phyloP scores from a whole-genome alignment of 2,888 invertebrate species.

The Eilema sororculum region DNA sequence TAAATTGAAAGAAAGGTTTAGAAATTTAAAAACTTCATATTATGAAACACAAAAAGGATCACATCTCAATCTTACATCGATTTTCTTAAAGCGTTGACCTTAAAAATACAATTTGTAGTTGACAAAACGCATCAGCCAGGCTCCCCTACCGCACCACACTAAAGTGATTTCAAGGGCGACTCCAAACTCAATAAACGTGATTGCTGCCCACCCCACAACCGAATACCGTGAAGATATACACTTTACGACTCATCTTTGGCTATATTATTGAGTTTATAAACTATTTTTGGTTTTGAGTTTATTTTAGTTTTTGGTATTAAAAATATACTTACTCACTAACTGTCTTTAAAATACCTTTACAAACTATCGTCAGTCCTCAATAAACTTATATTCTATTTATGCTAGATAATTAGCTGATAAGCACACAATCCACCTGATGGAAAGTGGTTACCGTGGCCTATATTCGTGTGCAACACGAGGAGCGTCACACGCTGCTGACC shows the following conservation, averaged over 20 bases:
- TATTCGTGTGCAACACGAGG: too few species aligned
- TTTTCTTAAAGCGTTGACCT: constrained; percentile 23
- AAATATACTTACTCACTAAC: too few species aligned
- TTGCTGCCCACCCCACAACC: constrained; percentile 55
- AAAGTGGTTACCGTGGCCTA: too few species aligned
- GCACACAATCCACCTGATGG: too few species aligned
- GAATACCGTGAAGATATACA: constrained; percentile 40
- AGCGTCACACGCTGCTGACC: too few species aligned
- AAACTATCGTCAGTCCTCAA: too few species aligned
- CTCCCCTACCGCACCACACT: constrained; percentile 44
- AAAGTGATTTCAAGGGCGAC: constrained; percentile 64
- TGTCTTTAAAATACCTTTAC: too few species aligned
- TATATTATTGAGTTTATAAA: constrained; percentile 24
- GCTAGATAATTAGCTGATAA: too few species aligned
- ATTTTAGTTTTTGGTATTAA: background rate
- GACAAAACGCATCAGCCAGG: constrained; percentile 20
- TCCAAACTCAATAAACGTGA: constrained; percentile 62
- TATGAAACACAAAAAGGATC: background rate
- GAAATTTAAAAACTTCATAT: too few species aligned
- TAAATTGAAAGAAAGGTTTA: too few species aligned
- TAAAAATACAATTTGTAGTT: constrained; percentile 30
- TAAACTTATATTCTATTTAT: too few species aligned
- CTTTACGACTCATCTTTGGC: constrained; percentile 24
- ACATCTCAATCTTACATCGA: constrained; percentile 11
- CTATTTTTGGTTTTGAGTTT: constrained; percentile 15